phyloP scores from a whole-genome alignment of 2,113 vertebrate species.

The Brachypodius melanocephalos region DNA sequence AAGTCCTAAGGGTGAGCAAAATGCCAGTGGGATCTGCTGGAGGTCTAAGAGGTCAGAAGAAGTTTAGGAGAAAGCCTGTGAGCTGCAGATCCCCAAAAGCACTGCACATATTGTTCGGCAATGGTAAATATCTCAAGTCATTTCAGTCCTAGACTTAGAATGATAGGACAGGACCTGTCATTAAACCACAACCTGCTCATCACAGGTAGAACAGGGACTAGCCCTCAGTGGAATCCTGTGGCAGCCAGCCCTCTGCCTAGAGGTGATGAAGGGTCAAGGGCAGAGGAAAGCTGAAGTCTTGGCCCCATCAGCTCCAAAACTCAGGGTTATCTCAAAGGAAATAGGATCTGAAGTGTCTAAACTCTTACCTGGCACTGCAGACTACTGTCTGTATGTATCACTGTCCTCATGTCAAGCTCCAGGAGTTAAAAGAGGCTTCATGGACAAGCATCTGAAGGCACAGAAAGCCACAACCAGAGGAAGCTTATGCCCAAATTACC shows the following conservation, averaged over 20 bases:
- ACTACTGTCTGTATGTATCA: not conserved
- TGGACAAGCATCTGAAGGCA: not conserved
- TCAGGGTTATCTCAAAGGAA: not conserved
- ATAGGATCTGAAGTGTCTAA: not conserved
- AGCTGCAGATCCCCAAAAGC: not conserved
- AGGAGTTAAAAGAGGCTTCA: not conserved
- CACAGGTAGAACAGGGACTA: not conserved
- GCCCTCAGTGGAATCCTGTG: not conserved
- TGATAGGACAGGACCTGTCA: not conserved
- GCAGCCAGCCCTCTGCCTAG: not conserved
- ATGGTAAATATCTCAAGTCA: not conserved
- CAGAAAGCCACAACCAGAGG: not conserved
- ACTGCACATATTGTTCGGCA: fast-evolving
- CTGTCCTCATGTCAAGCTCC: not conserved
- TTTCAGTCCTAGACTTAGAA: not conserved
- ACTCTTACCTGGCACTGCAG: not conserved
- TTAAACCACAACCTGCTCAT: not conserved
- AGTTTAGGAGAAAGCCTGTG: not conserved
- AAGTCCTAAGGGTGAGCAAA: not conserved
- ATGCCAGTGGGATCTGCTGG: not conserved
- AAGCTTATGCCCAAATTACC: not conserved
- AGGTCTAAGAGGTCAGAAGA: not conserved
- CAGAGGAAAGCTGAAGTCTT: not conserved
- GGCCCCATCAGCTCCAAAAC: not conserved
- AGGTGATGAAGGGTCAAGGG: not conserved